phyloP scores from a whole-genome alignment of 2,113 vertebrate genomes.

The Macquaria australasica region DNA sequence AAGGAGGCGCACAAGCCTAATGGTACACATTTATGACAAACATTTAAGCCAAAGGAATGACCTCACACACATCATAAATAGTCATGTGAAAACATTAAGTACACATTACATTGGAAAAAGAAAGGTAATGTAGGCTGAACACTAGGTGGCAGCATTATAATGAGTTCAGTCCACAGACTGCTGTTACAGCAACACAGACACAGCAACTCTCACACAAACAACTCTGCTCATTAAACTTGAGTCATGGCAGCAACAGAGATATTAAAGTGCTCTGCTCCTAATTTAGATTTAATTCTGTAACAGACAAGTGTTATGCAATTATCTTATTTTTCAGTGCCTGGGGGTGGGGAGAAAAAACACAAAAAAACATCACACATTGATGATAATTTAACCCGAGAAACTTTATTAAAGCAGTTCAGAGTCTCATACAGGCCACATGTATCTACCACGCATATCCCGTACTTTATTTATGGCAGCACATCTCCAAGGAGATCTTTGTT shows the following conservation, averaged over 20 bases:
- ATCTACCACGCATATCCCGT: slow-evolving; percentile 23
- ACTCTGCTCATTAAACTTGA: background rate
- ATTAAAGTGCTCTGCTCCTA: background rate
- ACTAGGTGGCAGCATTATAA: slow-evolving; percentile 35
- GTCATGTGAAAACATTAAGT: too few relatives aligned
- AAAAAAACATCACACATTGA: background rate
- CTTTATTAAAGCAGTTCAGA: slow-evolving; percentile 80
- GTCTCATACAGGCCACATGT: slow-evolving; percentile 55
- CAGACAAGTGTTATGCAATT: background rate
- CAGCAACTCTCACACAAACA: background rate
- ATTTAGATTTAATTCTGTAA: background rate
- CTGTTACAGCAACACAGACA: background rate
- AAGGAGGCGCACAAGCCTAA: background rate
- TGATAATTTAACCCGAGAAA: slow-evolving; percentile 55
- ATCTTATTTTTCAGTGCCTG: background rate
- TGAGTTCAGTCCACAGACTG: background rate
- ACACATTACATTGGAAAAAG: background rate
- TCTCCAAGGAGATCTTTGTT: slow-evolving; percentile 64
- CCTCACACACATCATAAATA: background rate
- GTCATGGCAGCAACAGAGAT: background rate
- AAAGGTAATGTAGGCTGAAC: background rate
- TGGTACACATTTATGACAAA: background rate
- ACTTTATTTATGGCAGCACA: slow-evolving; percentile 53
- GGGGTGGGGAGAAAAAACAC: background rate
- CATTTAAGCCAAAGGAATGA: background rate